Evolutionary conservation across 2,113 vertebrate genomes (phyloP), one percentile per base, ranked within the genome.

Genomic region (Ramphastos sulfuratus): DNA sequence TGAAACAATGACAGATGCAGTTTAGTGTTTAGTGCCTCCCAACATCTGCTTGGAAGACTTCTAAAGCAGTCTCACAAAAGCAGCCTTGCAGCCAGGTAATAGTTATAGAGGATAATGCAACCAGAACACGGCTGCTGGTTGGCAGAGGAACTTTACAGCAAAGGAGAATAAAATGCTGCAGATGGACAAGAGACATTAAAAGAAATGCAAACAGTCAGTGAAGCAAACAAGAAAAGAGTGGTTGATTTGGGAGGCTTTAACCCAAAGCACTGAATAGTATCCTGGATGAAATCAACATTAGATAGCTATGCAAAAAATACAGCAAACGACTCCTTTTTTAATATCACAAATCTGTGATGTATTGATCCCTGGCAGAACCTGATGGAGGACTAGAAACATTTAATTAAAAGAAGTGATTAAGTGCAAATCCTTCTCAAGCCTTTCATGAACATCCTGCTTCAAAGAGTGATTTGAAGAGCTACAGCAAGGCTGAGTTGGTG

Each of bases 331-430:
- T 71, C 61, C 27, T 37, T 76, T 82, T 67, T 71, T 81, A 75
- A 65, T 86, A 74, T 46, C 75, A 83, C 13, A 83, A 81, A 88
- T 60, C 52, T 48, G 39, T 70, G 58, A 83, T 92, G 75, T 88
- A 94, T 92, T 90, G 88, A 93, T 93, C 18, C 27, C 82, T 88
- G 69, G 20, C 65, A 84, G 44, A 83, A 54, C 28, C 2, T 64
- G 65, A 93, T 61, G 50, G 60, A 83, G 37, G 23, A 92, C n/a
- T 39, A 87, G 39, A 70, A 67, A 64, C 13, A 74, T 91, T 93
- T 92, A 96, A 96, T 95, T 94, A 93, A 90, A 94, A 65, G 4
- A 92, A 71, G 64, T 46, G 55, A 93, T 91, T 87, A 89, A 94
- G 77, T 74, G 30, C 37, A 94, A 95, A 94, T 88, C 80, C 58